Evolutionary conservation across 1,140 invertebrate species (phyloP).

Genomic region (Drosophila pseudoobscura): DNA sequence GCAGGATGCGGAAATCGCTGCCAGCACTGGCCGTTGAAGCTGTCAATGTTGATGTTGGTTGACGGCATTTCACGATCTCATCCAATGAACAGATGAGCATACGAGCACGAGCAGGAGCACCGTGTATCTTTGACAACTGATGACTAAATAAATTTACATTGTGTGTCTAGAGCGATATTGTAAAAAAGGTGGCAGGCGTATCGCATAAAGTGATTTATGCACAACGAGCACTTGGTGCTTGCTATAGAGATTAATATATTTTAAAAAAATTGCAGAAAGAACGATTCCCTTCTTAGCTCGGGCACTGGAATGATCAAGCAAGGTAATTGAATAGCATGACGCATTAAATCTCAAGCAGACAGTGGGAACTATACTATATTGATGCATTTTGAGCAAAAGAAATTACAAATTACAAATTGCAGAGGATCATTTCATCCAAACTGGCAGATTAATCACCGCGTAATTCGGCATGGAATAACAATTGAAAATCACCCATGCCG

Average conservation of each 20-base stretch:
- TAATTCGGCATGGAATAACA: slow-evolving; percentile 22
- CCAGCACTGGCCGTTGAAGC: slow-evolving; percentile 16
- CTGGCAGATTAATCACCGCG: slow-evolving; percentile 29
- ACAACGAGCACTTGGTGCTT: slow-evolving; percentile 1
- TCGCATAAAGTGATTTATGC: slow-evolving; percentile 36
- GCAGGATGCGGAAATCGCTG: no score
- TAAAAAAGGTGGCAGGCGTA: neutral
- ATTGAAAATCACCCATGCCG: slow-evolving; percentile 10
- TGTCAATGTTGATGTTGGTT: neutral
- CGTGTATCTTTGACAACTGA: slow-evolving; percentile 28
- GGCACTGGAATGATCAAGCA: neutral
- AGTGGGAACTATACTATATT: no score
- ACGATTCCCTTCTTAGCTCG: slow-evolving; percentile 7
- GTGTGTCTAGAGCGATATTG: slow-evolving; percentile 26
- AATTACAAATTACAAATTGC: no score
- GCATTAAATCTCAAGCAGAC: no score
- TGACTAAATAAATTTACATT: slow-evolving; percentile 44
- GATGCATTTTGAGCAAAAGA: no score
- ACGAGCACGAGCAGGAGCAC: neutral
- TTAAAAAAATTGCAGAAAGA: neutral
- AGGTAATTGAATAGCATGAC: no score
- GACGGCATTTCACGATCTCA: slow-evolving; percentile 37
- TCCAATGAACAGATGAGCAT: slow-evolving; percentile 17
- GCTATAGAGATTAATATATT: neutral
- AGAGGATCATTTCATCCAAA: no score